A percentile compares a stretch with the other conserved stretches of the same genome.
These are phyloP conservation scores for Symphodus melops DNA, from an alignment of 2,113 vertebrate genomes.

Conservation along the genomic window DNA sequence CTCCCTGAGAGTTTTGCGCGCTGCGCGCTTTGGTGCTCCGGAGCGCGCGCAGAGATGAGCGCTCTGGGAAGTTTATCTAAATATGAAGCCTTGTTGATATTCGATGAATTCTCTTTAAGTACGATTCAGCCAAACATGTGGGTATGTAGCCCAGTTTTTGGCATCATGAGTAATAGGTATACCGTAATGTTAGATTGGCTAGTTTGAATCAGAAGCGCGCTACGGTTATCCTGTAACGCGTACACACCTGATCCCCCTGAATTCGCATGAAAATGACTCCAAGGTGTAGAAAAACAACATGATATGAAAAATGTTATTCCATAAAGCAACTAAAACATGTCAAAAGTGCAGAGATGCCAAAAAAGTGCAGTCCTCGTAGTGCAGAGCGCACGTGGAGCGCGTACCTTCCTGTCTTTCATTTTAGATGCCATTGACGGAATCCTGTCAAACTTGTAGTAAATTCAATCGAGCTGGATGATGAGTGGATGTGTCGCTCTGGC, in stretches of 20 bases:
- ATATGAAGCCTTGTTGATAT: not conserved
- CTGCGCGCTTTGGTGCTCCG: slow-evolving; percentile 32
- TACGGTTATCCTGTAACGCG: slow-evolving; percentile 4
- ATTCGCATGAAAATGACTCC: not conserved
- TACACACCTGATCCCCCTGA: slow-evolving; percentile 10
- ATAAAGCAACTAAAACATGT: slow-evolving; percentile 14
- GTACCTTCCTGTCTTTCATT: slow-evolving; percentile 95
- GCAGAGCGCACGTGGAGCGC: slow-evolving; percentile 52
- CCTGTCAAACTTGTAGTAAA: slow-evolving; percentile 30
- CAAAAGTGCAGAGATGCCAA: slow-evolving; percentile 15
- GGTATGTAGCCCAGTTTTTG: not conserved
- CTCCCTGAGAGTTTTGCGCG: slow-evolving; percentile 30
- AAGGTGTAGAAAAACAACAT: slow-evolving; percentile 1
- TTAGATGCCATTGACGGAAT: slow-evolving; percentile 88
- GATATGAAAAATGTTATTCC: slow-evolving; percentile 2
- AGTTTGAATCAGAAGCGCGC: not conserved
- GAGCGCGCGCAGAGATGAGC: slow-evolving; percentile 45
- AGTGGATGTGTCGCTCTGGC: slow-evolving; percentile 46
- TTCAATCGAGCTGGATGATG: slow-evolving; percentile 15
- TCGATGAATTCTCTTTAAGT: not conserved
- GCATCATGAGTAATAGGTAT: not conserved
- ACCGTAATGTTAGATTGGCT: not conserved
- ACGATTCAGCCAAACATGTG: not conserved
- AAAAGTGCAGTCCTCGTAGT: slow-evolving; percentile 33
- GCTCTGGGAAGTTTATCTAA: not conserved